Percentiles rank a stretch among this genome's conserved stretches.
These are phyloP conservation scores for Heteropelma amictum DNA, from an alignment of 2,888 invertebrate species.

Conservation along the genomic window DNA sequence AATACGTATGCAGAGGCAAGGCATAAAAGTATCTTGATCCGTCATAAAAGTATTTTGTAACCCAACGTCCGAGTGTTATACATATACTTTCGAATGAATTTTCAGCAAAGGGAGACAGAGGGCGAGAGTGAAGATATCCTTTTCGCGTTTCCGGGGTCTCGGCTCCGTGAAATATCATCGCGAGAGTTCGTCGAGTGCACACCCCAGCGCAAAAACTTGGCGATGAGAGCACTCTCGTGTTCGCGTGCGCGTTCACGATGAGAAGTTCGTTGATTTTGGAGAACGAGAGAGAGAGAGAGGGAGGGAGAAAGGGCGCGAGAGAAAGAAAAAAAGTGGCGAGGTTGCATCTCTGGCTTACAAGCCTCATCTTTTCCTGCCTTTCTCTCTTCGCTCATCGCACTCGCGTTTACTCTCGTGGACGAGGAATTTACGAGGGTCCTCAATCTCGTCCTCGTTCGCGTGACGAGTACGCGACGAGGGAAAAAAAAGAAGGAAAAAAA, in stretches of 20 bases:
- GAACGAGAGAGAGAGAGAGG: conserved; percentile 15
- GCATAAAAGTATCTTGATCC: background rate
- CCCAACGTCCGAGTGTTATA: background rate
- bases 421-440: conserved; percentile 49
- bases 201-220: background rate
- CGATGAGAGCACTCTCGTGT: conserved; percentile 7
- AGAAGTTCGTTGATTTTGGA: background rate
- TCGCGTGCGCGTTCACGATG: conserved; percentile 29
- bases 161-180: conserved; percentile 34
- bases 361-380: background rate
- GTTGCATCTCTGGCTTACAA: no score
- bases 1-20: background rate
- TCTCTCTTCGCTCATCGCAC: background rate
- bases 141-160: background rate
- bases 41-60: background rate
- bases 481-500: conserved; percentile 33
- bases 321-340: no score
- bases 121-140: conserved; percentile 9
- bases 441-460: conserved; percentile 44
- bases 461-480: conserved; percentile 11
- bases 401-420: conserved; percentile 19
- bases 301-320: no score
- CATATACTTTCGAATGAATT: conserved; percentile 25
- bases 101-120: background rate
- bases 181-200: background rate